Evolutionary conservation across 2,113 vertebrate species (phyloP).

Genomic region (Gopherus evgoodei): DNA sequence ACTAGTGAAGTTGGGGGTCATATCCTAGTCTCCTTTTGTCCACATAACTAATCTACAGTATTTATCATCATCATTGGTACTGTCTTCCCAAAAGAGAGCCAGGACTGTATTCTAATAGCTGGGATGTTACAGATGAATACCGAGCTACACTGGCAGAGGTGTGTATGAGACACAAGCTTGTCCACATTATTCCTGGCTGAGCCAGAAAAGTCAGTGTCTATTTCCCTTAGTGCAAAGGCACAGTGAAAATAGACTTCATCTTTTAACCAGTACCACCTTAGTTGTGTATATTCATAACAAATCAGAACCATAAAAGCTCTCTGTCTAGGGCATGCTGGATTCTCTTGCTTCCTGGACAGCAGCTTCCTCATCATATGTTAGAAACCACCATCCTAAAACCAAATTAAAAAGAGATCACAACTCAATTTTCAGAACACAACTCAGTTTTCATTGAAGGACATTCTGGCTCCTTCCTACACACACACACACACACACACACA

Average conservation of each 20-base stretch:
- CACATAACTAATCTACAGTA: not conserved
- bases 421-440: not conserved
- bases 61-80: not conserved
- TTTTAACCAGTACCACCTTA: not conserved
- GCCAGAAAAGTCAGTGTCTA: not conserved
- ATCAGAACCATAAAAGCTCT: not conserved
- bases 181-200: not conserved
- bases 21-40: not conserved
- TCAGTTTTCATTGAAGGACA: not conserved
- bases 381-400: not conserved
- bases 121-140: not conserved
- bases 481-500: no score
- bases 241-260: not conserved
- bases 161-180: not conserved
- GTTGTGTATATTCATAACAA: not conserved
- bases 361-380: not conserved
- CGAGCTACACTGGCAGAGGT: not conserved
- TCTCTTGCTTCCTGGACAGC: not conserved
- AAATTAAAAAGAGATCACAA: not conserved
- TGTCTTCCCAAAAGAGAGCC: not conserved
- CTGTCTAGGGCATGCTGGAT: not conserved
- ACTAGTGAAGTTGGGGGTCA: not conserved
- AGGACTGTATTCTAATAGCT: not conserved
- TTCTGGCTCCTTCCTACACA: not conserved
- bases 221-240: not conserved